Evolutionary conservation across 2,888 invertebrate genomes (phyloP).

Genomic region (Macrophya annulata): DNA sequence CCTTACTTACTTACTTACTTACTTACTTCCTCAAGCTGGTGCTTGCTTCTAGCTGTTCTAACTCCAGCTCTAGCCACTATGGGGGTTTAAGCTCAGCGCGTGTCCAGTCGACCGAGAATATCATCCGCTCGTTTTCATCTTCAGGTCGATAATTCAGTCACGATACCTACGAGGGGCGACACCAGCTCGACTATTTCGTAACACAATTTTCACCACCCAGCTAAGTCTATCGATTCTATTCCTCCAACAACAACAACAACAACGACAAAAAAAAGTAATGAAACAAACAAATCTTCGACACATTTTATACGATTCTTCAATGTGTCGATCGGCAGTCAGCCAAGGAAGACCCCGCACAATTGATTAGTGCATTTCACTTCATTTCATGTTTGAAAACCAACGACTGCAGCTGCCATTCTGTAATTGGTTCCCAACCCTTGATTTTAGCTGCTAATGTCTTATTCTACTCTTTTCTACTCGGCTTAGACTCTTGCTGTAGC

Average conservation of each 20-base stretch:
- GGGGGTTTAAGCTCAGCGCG: background rate
- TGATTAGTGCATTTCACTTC: background rate
- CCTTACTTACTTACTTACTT: background rate
- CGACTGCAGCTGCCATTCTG: background rate
- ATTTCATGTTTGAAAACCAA: no score
- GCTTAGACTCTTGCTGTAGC: background rate
- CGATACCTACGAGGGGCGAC: background rate
- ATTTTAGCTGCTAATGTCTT: background rate
- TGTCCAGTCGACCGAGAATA: conserved; percentile 43
- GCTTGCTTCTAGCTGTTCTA: background rate
- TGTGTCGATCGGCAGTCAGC: background rate
- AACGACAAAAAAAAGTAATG: background rate
- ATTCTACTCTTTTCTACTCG: background rate
- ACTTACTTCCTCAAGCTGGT: background rate
- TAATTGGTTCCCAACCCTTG: conserved; percentile 41
- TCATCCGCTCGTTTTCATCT: conserved; percentile 48
- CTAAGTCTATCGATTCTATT: background rate
- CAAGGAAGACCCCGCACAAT: background rate
- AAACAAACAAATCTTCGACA: background rate
- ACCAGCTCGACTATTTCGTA: background rate
- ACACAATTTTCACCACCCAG: conserved; percentile 11
- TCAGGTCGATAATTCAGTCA: conserved; percentile 45
- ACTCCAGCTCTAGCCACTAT: background rate
- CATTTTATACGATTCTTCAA: background rate
- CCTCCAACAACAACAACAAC: background rate